Evolutionary conservation across 2,113 vertebrate genomes (phyloP), one percentile per base, ranked within the genome.

Genomic region (Dendrocopos noguchii): DNA sequence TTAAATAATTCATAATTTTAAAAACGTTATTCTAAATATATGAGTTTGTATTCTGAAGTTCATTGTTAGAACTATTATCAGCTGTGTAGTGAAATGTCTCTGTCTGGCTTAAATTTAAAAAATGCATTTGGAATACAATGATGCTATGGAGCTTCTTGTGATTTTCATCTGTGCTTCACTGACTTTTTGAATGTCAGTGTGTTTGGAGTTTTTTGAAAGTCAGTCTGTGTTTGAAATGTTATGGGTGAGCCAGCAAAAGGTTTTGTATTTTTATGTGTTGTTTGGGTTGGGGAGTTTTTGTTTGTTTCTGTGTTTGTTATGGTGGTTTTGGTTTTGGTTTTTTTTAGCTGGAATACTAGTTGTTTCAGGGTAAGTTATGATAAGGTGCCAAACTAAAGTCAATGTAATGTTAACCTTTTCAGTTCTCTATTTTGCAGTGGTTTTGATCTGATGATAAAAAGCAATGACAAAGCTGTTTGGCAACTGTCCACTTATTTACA

Each of bases 81-180:
- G 59, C 82, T 95, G 19, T 46, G 56, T 72, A 85, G 52, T 76
- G 71, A 60, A 25, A 61, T 87, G 14, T 89, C 77, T 91, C 57
- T 63, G 17, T 70, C 25, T 92, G 95, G 39, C 70, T 96, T 97
- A 97, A 87, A 95, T 96, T 96, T 97, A 92, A 79, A 96, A 96
- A 94, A 56, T 95, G 11, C 50, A 12, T 70, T 91, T 91, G 75
- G 76, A 94, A 93, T 94, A 81, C 96, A 97, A 80, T 88, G 84
- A 36, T 91, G 33, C 81, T 91, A 3, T 84, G 39, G 73, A 90
- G 91, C 56, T 71, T 93, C 53, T 94, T 57, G 47, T 17, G 27
- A 84, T 93, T 96, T 97, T 96, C 83, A 96, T 60, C 75, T 94
- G 46, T 84, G 44, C 71, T 96, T 96, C 95, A 76, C 95, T 84